Evolutionary conservation across 2,113 vertebrate genomes (phyloP).

Genomic region (Bos javanicus): DNA sequence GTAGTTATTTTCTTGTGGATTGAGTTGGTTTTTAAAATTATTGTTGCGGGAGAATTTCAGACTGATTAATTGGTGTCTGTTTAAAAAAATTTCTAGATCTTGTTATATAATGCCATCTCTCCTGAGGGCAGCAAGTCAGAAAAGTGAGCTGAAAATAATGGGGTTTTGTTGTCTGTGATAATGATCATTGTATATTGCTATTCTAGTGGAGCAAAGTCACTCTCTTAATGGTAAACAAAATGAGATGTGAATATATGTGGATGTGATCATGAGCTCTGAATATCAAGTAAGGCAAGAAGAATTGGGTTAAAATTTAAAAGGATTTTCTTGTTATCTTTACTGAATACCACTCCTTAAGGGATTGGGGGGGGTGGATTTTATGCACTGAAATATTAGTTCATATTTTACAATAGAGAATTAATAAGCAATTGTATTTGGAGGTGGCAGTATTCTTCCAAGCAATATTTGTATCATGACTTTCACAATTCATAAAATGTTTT

Average conservation of each 20-base stretch:
- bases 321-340: constrained; percentile 26
- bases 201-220: not conserved
- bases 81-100: constrained; percentile 44
- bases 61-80: constrained; percentile 44
- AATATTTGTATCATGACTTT: not conserved
- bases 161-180: constrained; percentile 35
- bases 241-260: not conserved
- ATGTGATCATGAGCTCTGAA: constrained; percentile 14
- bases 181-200: constrained; percentile 10
- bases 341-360: not conserved
- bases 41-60: not conserved
- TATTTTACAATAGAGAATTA: not conserved
- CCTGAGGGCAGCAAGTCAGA: not conserved
- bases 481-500: not conserved
- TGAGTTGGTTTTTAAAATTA: not conserved
- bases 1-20: constrained; percentile 5
- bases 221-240: constrained; percentile 53
- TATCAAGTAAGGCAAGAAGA: constrained; percentile 56
- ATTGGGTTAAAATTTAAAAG: constrained; percentile 33
- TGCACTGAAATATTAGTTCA: not conserved
- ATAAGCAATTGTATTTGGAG: constrained; percentile 11
- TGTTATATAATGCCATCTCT: constrained; percentile 39
- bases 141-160: constrained; percentile 61
- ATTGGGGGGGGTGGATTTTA: not conserved
- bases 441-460: not conserved